Base-by-base conservation (phyloP, 1,140 invertebrate genomes). In the Araneus ventricosus region DNA sequence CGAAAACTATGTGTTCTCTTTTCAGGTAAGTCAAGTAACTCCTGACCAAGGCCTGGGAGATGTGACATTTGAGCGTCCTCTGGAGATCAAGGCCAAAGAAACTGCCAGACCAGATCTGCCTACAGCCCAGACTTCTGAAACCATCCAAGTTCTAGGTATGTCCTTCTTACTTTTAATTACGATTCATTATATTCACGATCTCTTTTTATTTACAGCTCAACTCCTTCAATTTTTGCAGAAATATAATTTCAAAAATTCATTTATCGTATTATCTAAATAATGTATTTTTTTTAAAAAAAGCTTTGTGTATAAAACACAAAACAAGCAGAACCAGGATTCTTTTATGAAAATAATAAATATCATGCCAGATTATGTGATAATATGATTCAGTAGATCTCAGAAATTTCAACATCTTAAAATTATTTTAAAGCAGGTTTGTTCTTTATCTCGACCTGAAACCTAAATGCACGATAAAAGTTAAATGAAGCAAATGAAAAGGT, bases 11-110 rank as follows among this genome's bases (percentile, higher is more conserved):
- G 0, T 22, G 0, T 34, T 2, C 14, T 67, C 37, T 75, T 39
- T 67, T 70, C 39, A 94, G 93, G 93, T 94, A 61, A 89, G 86
- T 59, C 70, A 94, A 90, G 91, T 94, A 7, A 93, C 93, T 84
- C 91, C 87, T 34, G 90, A 89, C 22, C 91, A 86, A 27, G 93
- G 90, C 30, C 27, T 93, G 7, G 91, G 91, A 45, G 93, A 94
- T 10, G 57, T 94, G 61, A 79, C 41, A 45, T 52, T 84, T 2
- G 67, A 80, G 20, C 70, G 82, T 17, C 93, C 90, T 30, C 8
- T 90, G 37, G 90, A 94, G 86, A 20, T 37, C 5, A 93, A 93
- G 86, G 92, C 90, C 22, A 94, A 87, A 67, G 92, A 94, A 75
- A 82, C 88, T 57, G 34, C 82, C 14, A 80, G 63, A 39, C 80